Conservation (phyloP, 2,113 vertebrate genomes). For the Damaliscus lunatus region DNA sequence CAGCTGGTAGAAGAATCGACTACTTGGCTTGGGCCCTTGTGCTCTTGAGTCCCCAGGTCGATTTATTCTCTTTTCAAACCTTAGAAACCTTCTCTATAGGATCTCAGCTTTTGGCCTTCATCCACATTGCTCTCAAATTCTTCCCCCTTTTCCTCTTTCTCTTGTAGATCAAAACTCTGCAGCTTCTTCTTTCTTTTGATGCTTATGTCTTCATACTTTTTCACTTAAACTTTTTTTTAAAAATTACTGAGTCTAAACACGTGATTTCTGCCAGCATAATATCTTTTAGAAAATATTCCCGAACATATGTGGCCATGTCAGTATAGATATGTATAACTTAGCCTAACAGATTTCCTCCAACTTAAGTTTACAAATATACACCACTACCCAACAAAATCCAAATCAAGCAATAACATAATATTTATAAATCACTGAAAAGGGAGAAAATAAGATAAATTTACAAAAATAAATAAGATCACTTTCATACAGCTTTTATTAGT, state of each 20-base stretch:
- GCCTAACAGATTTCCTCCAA: not conserved
- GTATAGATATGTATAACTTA: not conserved
- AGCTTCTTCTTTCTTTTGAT: not conserved
- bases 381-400: not conserved
- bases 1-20: not conserved
- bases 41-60: not conserved
- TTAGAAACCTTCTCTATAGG: not conserved
- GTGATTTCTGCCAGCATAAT: not conserved
- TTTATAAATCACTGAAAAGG: not conserved
- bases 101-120: not conserved
- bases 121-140: not conserved
- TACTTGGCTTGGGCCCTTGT: fast-evolving
- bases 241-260: not conserved
- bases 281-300: not conserved
- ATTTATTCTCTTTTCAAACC: not conserved
- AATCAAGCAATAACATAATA: not conserved
- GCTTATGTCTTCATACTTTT: not conserved
- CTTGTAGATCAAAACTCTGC: not conserved
- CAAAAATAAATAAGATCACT: not conserved
- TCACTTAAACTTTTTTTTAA: not conserved
- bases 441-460: not conserved
- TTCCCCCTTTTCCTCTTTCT: not conserved
- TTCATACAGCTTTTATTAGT: not conserved
- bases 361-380: not conserved
- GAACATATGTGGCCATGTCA: not conserved